Evolutionary conservation across 2,888 invertebrate species (phyloP).

Genomic region (Perizoma flavofasciatum): DNA sequence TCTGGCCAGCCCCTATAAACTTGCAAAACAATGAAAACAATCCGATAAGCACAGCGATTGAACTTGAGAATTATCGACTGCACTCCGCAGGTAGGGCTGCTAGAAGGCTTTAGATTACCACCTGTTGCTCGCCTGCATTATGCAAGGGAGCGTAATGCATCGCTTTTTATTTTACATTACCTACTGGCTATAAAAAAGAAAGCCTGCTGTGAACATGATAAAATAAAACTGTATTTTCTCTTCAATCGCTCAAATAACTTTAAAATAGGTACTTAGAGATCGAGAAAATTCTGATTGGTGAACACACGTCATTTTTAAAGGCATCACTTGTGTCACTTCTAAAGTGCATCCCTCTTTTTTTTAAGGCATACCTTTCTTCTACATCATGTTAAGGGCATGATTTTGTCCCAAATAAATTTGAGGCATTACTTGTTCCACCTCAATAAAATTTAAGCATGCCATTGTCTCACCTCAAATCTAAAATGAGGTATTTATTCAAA

Average conservation of each 20-base stretch:
- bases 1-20: constrained; percentile 39
- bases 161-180: constrained; percentile 3
- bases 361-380: too few species aligned
- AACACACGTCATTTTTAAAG: too few species aligned
- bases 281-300: too few species aligned
- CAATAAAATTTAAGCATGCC: too few species aligned
- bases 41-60: constrained; percentile 51
- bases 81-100: constrained; percentile 43
- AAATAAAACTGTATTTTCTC: constrained; percentile 3
- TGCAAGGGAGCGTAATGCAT: constrained; percentile 5
- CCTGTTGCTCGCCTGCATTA: constrained; percentile 20
- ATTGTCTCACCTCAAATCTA: too few species aligned
- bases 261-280: neutral
- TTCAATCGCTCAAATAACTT: neutral
- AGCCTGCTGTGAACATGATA: constrained; percentile 16
- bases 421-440: too few species aligned
- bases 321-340: too few species aligned
- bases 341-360: too few species aligned
- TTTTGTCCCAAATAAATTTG: too few species aligned
- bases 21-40: constrained; percentile 53
- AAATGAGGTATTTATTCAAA: too few species aligned
- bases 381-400: too few species aligned
- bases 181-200: constrained; percentile 8
- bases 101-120: constrained; percentile 18
- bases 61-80: constrained; percentile 51